Percentiles rank a stretch among this genome's conserved stretches.
phyloP scores from a whole-genome alignment of 2,888 invertebrate species.

The Philereme vetulata region DNA sequence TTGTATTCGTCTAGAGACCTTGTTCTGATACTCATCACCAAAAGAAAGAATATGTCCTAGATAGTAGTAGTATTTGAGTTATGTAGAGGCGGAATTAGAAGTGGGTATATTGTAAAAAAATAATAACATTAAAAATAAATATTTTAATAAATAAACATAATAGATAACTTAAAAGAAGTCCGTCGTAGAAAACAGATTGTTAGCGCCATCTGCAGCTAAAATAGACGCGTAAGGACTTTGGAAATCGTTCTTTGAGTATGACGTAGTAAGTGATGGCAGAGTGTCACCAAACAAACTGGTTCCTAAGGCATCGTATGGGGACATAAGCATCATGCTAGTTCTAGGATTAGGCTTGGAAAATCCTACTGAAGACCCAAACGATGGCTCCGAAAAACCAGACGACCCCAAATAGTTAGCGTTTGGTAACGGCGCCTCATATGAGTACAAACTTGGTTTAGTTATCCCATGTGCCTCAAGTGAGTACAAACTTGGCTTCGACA shows the following conservation, averaged over 20 bases:
- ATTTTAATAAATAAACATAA: constrained; percentile 25
- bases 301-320: constrained; percentile 58
- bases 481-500: constrained; percentile 9
- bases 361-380: constrained; percentile 10
- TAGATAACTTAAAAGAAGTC: constrained; percentile 45
- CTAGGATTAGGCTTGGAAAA: constrained; percentile 37
- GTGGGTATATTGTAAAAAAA: constrained; percentile 8
- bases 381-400: constrained; percentile 26
- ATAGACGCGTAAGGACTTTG: constrained; percentile 57
- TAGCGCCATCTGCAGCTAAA: constrained; percentile 49
- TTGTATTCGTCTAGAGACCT: too few relatives aligned
- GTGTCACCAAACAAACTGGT: constrained; percentile 45
- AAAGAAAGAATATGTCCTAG: too few relatives aligned
- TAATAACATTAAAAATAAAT: constrained; percentile 22
- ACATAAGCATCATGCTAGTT: constrained; percentile 51
- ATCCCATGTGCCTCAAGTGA: not conserved
- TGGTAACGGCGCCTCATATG: constrained; percentile 22
- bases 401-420: constrained; percentile 42
- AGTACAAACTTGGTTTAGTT: constrained; percentile 6
- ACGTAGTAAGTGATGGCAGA: constrained; percentile 28
- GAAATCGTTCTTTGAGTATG: constrained; percentile 57
- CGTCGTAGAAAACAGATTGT: constrained; percentile 51
- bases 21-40: too few relatives aligned
- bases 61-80: too few relatives aligned
- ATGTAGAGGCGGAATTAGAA: too few relatives aligned